phyloP scores from a whole-genome alignment of 2,797 vertebrate species.

The Fistularia commersonii region DNA sequence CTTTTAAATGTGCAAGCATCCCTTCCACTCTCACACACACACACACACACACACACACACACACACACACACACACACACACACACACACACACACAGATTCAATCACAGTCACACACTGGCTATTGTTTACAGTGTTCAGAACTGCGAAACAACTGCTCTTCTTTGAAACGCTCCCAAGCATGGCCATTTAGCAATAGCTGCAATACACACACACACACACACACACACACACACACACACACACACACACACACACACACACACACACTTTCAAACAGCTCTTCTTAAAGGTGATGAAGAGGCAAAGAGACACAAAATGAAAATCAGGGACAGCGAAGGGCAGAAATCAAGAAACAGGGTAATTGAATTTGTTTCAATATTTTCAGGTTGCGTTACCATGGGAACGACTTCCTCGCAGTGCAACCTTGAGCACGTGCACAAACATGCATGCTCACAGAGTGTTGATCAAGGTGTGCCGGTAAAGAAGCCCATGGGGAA shows the following conservation, averaged over 20 bases:
- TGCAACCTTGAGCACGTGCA: constrained; percentile 9
- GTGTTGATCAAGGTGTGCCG: constrained; percentile 19
- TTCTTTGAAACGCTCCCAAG: constrained; percentile 38
- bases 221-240: too few relatives aligned
- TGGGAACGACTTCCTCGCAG: constrained; percentile 49
- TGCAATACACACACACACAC: too few relatives aligned
- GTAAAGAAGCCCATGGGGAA: constrained; percentile 18
- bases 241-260: too few relatives aligned
- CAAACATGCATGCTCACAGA: constrained; percentile 4
- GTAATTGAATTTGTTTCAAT: constrained; percentile 52
- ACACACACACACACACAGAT: too few relatives aligned
- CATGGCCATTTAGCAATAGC: constrained; percentile 19
- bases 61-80: not conserved
- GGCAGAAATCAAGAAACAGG: constrained; percentile 28
- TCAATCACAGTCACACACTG: constrained; percentile 6
- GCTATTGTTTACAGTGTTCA: constrained; percentile 25
- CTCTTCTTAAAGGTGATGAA: constrained; percentile 16
- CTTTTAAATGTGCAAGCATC: too few relatives aligned
- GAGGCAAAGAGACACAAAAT: constrained; percentile 47
- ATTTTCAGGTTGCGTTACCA: constrained; percentile 57
- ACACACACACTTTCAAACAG: constrained; percentile 6
- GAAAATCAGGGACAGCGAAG: constrained; percentile 27
- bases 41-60: constrained; percentile 1
- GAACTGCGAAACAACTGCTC: constrained; percentile 50
- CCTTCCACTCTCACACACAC: not conserved